phyloP scores from a whole-genome alignment of 2,888 invertebrate species.

The Chymomyza amoena region DNA sequence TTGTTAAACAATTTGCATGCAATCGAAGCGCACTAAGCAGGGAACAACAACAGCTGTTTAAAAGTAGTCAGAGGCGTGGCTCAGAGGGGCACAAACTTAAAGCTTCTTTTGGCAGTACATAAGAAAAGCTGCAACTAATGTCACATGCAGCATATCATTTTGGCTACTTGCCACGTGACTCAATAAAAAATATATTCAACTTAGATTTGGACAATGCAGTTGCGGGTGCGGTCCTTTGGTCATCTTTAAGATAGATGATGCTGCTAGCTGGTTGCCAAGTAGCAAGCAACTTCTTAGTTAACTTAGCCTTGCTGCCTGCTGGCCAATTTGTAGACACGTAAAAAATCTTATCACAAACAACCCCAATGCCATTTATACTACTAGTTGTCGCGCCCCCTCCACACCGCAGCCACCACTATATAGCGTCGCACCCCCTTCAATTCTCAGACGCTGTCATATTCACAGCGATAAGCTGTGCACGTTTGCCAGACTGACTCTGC shows the following conservation, averaged over 20 bases:
- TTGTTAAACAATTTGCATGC: neutral
- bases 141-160: neutral
- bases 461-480: conserved; percentile 60
- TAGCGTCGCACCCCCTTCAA: neutral
- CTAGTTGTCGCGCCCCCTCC: neutral
- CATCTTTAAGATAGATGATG: conserved; percentile 4
- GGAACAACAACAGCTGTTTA: neutral
- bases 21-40: neutral
- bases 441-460: neutral
- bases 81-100: too few species aligned
- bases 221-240: neutral
- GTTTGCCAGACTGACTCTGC: conserved; percentile 53
- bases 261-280: neutral
- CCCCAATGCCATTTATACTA: neutral
- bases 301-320: conserved; percentile 29
- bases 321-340: conserved; percentile 62
- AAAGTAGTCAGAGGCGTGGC: too few species aligned
- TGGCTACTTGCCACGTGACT: neutral
- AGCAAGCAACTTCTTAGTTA: neutral
- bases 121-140: neutral
- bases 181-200: neutral
- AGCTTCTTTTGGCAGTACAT: too few species aligned
- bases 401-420: neutral
- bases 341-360: conserved; percentile 56
- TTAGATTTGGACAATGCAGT: neutral